Conservation (phyloP, 2,888 invertebrate genomes). For the Cephus pygmeus region DNA sequence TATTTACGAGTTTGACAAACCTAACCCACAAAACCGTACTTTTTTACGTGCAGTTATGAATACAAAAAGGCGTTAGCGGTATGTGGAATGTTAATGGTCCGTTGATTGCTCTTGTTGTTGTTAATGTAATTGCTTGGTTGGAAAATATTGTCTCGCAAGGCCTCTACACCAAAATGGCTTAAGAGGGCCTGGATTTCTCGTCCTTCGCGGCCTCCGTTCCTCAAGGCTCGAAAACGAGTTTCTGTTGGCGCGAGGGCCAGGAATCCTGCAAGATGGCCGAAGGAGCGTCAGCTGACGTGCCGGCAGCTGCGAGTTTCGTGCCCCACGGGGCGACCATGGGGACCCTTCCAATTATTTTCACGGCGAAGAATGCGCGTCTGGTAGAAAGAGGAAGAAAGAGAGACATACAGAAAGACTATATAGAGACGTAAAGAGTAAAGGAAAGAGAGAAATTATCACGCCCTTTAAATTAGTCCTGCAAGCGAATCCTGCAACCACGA, state of each 20-base stretch:
- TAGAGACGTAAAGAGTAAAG: not conserved
- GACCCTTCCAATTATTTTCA: slow-evolving; percentile 6
- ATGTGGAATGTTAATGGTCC: not conserved
- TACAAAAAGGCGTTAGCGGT: not conserved
- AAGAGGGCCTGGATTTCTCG: not conserved
- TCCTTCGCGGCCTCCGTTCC: slow-evolving; percentile 5
- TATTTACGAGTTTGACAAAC: not conserved
- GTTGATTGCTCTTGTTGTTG: not conserved
- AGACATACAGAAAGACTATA: not conserved
- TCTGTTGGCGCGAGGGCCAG: slow-evolving; percentile 5
- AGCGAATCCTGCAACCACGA: not conserved
- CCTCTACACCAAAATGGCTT: not conserved
- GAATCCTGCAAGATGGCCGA: not conserved
- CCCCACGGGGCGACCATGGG: slow-evolving; percentile 4
- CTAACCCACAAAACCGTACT: not conserved
- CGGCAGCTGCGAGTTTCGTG: not conserved
- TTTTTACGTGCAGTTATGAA: not conserved
- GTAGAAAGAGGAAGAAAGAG: not conserved
- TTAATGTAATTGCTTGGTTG: not conserved
- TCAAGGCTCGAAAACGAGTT: slow-evolving; percentile 1
- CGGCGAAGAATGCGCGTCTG: not conserved
- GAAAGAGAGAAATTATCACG: not conserved
- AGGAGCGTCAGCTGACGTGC: slow-evolving; percentile 3
- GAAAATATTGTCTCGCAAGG: not conserved
- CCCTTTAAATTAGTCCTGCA: not conserved